Percentiles rank a stretch among this genome's conserved stretches.
Evolutionary conservation across 2,888 invertebrate species (phyloP).

Genomic region (Folsomia manolachei): DNA sequence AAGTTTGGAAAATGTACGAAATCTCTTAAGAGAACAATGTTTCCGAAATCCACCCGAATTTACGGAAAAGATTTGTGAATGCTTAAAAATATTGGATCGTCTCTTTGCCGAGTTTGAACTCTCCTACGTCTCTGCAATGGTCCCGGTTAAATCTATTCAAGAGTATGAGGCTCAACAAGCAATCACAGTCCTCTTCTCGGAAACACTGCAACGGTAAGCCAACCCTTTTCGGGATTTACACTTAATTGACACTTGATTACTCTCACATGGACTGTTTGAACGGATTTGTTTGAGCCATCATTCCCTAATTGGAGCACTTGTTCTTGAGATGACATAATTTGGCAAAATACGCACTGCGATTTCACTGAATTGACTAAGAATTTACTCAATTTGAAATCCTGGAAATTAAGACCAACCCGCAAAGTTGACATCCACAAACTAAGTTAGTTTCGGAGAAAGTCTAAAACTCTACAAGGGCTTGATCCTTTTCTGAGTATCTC

Average conservation of each 20-base stretch:
- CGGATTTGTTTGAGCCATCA: no score
- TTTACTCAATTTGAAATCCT: not conserved
- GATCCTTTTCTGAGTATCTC: no score
- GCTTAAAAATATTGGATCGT: conserved; percentile 81
- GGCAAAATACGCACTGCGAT: no score
- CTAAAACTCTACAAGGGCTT: no score
- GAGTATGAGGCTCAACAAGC: conserved; percentile 96
- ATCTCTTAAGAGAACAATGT: conserved; percentile 83
- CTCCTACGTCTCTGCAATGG: conserved; percentile 98
- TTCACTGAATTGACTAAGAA: no score
- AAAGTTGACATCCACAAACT: no score
- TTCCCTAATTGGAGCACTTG: no score
- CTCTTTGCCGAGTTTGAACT: conserved; percentile 97
- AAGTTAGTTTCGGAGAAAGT: no score
- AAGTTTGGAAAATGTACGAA: conserved; percentile 87
- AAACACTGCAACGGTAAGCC: conserved; percentile 71
- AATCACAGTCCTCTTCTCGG: conserved; percentile 94
- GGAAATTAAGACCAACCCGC: no score
- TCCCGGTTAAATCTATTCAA: conserved; percentile 92
- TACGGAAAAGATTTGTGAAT: conserved; percentile 55
- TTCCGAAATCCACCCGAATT: conserved; percentile 63
- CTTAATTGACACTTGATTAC: not conserved
- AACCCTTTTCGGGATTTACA: not conserved
- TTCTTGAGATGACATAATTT: no score
- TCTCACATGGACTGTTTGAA: no score